Conservation (phyloP, 2,113 vertebrate genomes). For the Litocranius walleri region DNA sequence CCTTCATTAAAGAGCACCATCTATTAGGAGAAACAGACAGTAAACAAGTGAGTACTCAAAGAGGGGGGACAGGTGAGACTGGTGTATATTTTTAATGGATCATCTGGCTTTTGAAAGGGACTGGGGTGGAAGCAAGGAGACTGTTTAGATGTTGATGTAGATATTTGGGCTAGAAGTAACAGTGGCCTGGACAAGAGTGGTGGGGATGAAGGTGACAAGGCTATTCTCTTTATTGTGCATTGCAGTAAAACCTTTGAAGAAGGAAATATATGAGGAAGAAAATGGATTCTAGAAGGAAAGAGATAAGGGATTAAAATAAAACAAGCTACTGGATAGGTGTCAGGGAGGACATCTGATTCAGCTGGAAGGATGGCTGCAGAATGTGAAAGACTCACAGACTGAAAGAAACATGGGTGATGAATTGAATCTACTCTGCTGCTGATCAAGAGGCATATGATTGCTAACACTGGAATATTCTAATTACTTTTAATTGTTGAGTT, state of each 20-base stretch:
- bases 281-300: background rate
- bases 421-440: background rate
- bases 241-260: background rate
- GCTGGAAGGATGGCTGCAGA: background rate
- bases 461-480: background rate
- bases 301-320: background rate
- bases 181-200: background rate
- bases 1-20: background rate
- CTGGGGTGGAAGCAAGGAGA: background rate
- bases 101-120: background rate
- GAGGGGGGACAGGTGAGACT: background rate
- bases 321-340: background rate
- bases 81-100: background rate
- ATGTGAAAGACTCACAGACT: background rate
- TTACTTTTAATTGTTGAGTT: background rate
- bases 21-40: background rate
- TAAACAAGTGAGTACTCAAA: background rate
- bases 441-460: background rate
- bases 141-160: background rate
- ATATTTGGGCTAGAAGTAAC: background rate
- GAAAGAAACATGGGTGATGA: background rate
- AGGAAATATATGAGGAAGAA: background rate
- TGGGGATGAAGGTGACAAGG: no score
- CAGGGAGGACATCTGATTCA: background rate
- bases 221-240: background rate